Conservation (phyloP, 2,113 vertebrate genomes). For the Hydropotes inermis region DNA sequence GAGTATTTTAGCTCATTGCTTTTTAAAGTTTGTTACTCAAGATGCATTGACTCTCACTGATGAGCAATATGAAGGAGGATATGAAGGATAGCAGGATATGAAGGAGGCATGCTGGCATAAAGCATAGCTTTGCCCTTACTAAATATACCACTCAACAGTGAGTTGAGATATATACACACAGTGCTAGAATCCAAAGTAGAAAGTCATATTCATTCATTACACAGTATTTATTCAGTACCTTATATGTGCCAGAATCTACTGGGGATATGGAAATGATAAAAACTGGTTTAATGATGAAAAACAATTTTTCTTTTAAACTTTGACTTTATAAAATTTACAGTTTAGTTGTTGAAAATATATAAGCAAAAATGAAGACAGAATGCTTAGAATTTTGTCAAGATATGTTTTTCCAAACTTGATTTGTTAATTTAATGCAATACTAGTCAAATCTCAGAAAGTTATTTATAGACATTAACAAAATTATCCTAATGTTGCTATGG, state of each 20-base stretch:
- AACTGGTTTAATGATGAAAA: background rate
- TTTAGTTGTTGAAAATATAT: background rate
- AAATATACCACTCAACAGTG: background rate
- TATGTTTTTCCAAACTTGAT: background rate
- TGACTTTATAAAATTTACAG: background rate
- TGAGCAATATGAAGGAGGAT: background rate
- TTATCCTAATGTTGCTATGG: background rate
- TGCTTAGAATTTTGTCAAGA: background rate
- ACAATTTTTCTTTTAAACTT: no score
- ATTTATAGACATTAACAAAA: background rate
- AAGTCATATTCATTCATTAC: background rate
- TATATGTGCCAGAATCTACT: background rate
- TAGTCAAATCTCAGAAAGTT: background rate
- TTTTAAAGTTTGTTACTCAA: background rate
- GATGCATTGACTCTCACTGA: background rate
- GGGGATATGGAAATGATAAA: background rate
- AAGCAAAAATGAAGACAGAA: background rate
- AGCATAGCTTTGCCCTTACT: background rate
- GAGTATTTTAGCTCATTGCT: background rate
- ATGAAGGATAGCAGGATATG: background rate
- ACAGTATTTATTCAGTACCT: background rate
- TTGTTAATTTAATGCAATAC: background rate
- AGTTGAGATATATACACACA: background rate
- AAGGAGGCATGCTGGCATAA: background rate
- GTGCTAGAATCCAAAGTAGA: background rate